These are phyloP conservation scores for Acrocephalus arundinaceus DNA, from an alignment of 2,113 vertebrate species.

Conservation along the genomic window DNA sequence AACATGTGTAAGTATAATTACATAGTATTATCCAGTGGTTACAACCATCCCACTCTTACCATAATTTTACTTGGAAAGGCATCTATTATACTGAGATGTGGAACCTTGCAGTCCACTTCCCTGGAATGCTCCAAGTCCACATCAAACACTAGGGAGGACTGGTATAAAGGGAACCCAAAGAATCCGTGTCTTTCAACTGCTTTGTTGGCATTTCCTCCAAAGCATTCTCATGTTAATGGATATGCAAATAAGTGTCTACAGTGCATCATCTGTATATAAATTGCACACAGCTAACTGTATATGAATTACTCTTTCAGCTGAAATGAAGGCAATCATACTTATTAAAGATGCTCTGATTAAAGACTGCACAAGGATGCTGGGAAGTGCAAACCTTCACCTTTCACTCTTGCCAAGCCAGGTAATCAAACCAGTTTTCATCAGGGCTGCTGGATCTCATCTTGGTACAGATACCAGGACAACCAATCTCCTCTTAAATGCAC, in stretches of 20 bases:
- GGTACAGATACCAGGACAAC: neutral
- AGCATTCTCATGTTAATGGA: conserved; percentile 45
- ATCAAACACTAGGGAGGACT: neutral
- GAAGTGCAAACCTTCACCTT: neutral
- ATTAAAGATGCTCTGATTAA: neutral
- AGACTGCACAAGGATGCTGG: neutral
- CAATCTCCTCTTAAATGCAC: neutral
- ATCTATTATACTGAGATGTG: neutral
- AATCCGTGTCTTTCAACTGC: neutral
- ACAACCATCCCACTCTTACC: neutral
- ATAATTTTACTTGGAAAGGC: neutral
- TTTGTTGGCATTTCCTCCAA: conserved; percentile 29
- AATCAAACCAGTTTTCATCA: neutral
- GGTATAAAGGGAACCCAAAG: neutral
- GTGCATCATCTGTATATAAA: conserved; percentile 32
- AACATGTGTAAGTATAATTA: neutral
- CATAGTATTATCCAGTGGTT: neutral
- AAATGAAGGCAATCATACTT: neutral
- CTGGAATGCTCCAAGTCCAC: neutral
- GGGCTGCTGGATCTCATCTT: neutral
- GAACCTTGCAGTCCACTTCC: neutral
- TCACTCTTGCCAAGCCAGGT: neutral
- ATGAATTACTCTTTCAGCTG: neutral
- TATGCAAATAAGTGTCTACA: conserved; percentile 41
- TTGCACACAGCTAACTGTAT: conserved; percentile 5